phyloP scores from a whole-genome alignment of 2,888 invertebrate genomes.

The Gerris lacustris region DNA sequence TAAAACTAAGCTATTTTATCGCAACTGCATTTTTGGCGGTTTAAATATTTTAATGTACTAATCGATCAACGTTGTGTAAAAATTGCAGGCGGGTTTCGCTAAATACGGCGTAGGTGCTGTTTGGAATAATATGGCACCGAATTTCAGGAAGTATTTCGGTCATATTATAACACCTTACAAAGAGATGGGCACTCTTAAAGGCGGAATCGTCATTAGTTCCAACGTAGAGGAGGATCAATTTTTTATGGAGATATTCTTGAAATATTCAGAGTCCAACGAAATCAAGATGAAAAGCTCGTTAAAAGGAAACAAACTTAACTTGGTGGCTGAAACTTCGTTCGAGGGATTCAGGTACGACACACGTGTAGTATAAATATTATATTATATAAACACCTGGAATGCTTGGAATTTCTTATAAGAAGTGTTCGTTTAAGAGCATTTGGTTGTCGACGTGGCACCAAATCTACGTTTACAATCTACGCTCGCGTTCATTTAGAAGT shows the following conservation, averaged over 20 bases:
- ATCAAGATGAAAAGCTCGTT: constrained; percentile 28
- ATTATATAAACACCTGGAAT: no score
- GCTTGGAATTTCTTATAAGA: no score
- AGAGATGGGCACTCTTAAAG: constrained; percentile 34
- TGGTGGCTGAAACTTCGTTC: constrained; percentile 29
- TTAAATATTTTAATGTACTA: no score
- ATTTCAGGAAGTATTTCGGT: constrained; percentile 33
- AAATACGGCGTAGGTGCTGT: constrained; percentile 32
- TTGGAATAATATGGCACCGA: constrained; percentile 35
- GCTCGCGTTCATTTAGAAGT: no score
- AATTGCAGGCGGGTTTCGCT: constrained; percentile 28
- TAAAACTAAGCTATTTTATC: no score
- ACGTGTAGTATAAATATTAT: not conserved
- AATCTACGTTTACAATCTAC: no score
- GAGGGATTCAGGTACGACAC: constrained; percentile 27
- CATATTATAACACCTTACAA: constrained; percentile 37
- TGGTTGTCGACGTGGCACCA: no score
- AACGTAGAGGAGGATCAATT: constrained; percentile 30
- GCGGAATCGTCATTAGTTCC: constrained; percentile 31
- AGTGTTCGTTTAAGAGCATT: no score
- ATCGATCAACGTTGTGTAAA: no score
- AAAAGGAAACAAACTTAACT: constrained; percentile 24
- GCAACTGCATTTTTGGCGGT: no score
- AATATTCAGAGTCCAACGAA: constrained; percentile 28
- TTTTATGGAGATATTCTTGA: constrained; percentile 28